A percentile compares a stretch with the other conserved stretches of the same genome.
phyloP scores from a whole-genome alignment of 2,888 invertebrate species.

The Parthenolecanium corni region DNA sequence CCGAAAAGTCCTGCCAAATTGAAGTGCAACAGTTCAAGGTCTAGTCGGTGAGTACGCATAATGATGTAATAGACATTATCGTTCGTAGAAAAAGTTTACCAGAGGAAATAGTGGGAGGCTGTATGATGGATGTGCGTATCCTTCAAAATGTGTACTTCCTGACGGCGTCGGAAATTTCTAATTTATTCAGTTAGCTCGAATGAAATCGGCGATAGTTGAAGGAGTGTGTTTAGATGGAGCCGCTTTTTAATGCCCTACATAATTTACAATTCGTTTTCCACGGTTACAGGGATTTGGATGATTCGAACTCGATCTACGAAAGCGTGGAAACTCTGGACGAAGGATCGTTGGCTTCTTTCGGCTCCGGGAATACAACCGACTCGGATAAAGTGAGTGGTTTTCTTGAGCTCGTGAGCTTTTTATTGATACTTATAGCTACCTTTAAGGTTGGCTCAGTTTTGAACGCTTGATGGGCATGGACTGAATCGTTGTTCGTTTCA shows the following conservation, averaged over 20 bases:
- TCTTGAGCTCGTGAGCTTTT: too few species aligned
- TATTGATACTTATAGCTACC: not conserved
- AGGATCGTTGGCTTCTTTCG: slow-evolving; percentile 80
- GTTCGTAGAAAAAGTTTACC: too few species aligned
- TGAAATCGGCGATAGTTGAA: too few species aligned
- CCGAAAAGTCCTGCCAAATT: slow-evolving; percentile 74
- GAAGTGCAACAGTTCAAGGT: slow-evolving; percentile 60
- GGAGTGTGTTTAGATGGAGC: too few species aligned
- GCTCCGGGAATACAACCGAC: slow-evolving; percentile 86
- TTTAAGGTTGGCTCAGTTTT: not conserved
- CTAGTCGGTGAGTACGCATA: slow-evolving; percentile 62
- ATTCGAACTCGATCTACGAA: slow-evolving; percentile 67
- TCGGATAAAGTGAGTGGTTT: slow-evolving; percentile 72
- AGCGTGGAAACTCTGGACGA: slow-evolving; percentile 77
- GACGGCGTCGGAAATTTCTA: too few species aligned
- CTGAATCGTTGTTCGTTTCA: too few species aligned
- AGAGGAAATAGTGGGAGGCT: too few species aligned
- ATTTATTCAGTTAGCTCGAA: too few species aligned
- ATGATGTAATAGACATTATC: not conserved
- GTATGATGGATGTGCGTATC: too few species aligned
- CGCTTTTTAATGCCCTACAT: too few species aligned
- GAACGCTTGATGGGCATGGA: not conserved
- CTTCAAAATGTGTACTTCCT: too few species aligned
- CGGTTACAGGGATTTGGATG: slow-evolving; percentile 68
- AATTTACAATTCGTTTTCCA: too few species aligned